These are phyloP conservation scores for Rhaphigaster nebulosa DNA, from an alignment of 2,888 invertebrate genomes.

Conservation along the genomic window DNA sequence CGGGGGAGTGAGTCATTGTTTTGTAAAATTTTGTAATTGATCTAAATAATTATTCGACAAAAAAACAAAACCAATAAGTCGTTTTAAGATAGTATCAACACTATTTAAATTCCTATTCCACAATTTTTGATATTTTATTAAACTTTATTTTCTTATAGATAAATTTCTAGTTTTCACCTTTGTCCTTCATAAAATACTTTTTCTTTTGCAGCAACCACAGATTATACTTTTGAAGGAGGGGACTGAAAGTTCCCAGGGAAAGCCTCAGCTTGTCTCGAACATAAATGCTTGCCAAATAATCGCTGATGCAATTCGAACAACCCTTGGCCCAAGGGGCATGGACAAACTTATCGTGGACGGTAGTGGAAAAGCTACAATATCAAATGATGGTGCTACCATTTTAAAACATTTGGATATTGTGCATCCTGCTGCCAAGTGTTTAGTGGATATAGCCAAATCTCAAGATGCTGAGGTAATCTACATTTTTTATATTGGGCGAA, in stretches of 20 bases:
- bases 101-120: background rate
- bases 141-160: background rate
- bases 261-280: slow-evolving; percentile 94
- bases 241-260: slow-evolving; percentile 96
- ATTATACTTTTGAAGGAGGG: slow-evolving; percentile 98
- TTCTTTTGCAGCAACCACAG: slow-evolving; percentile 88
- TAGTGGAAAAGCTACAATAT: slow-evolving; percentile 93
- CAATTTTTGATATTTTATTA: background rate
- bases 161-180: background rate
- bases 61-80: background rate
- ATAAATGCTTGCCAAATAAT: slow-evolving; percentile 97
- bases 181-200: background rate
- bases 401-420: slow-evolving; percentile 97
- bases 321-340: slow-evolving; percentile 98
- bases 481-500: background rate
- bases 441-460: slow-evolving; percentile 99
- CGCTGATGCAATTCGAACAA: slow-evolving; percentile 96
- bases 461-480: slow-evolving; percentile 93
- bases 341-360: slow-evolving; percentile 97
- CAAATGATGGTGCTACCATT: slow-evolving; percentile 99
- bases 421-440: slow-evolving; percentile 97
- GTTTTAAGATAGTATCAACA: background rate
- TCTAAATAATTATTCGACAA: background rate
- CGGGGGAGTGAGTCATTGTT: background rate
- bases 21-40: background rate